Percentiles rank a stretch among this genome's conserved stretches.
Conservation (phyloP, 2,888 invertebrate genomes). For the Lissocephala sabroskyi region DNA sequence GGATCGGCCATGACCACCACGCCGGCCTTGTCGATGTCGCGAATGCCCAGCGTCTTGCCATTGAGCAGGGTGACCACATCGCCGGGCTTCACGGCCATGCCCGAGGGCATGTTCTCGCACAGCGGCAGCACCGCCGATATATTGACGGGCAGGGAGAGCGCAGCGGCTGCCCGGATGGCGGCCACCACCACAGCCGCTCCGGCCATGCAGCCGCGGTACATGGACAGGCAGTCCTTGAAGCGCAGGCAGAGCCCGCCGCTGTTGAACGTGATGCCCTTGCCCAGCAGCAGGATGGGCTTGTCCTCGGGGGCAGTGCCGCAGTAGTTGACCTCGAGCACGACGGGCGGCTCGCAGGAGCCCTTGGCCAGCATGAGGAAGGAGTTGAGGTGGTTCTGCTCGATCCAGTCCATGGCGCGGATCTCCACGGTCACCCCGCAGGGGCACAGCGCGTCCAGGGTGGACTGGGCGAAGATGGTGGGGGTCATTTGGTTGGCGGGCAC, state of each 20-base stretch:
- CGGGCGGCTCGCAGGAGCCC: conserved; percentile 75
- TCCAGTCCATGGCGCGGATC: conserved; percentile 75
- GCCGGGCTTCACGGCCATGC: conserved; percentile 75
- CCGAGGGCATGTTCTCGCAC: conserved; percentile 75
- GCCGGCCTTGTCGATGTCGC: conserved; percentile 81
- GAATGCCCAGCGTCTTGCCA: conserved; percentile 73
- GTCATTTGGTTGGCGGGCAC: conserved; percentile 84
- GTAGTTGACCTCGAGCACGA: conserved; percentile 75
- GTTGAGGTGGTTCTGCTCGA: conserved; percentile 74
- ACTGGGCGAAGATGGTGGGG: conserved; percentile 80
- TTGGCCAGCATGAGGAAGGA: conserved; percentile 73
- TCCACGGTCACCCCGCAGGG: conserved; percentile 74
- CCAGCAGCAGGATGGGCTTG: conserved; percentile 75
- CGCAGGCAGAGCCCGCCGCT: conserved; percentile 69
- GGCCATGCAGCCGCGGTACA: conserved; percentile 76
- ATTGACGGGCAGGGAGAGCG: conserved; percentile 75
- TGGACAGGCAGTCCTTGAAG: conserved; percentile 46
- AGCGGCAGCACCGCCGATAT: conserved; percentile 72
- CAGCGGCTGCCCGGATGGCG: conserved; percentile 74
- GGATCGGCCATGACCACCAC: conserved; percentile 87
- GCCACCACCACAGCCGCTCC: conserved; percentile 77
- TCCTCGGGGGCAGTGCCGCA: conserved; percentile 72
- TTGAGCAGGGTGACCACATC: conserved; percentile 73
- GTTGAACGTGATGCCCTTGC: conserved; percentile 76
- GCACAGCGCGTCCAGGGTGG: conserved; percentile 78